A percentile compares a stretch with the other conserved stretches of the same genome.
Conservation (phyloP, 1,140 invertebrate species). For the Dryas iulia region DNA sequence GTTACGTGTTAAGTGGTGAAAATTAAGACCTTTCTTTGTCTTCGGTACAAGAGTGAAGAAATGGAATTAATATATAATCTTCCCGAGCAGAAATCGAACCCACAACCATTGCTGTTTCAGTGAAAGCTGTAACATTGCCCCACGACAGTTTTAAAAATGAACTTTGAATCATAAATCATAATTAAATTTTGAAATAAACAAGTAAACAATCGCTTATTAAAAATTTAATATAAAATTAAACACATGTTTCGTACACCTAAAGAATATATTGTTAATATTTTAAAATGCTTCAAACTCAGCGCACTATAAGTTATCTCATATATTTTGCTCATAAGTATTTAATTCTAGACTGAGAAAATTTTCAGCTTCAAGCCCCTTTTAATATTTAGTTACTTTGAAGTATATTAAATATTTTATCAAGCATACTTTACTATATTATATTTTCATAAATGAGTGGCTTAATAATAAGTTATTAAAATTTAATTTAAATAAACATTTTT, state of each 20-base stretch:
- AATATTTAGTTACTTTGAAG: slow-evolving; percentile 18
- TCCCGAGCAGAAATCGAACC: background rate
- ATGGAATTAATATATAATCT: background rate
- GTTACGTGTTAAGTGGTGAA: background rate
- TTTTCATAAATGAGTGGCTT: background rate
- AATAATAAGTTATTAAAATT: too few relatives aligned
- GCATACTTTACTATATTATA: background rate
- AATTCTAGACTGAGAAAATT: slow-evolving; percentile 15
- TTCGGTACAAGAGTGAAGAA: background rate
- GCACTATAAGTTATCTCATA: background rate
- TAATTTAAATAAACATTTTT: too few relatives aligned
- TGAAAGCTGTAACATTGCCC: background rate
- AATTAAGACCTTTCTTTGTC: background rate
- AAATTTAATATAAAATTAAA: background rate
- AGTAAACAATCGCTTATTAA: background rate
- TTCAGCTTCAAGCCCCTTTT: slow-evolving; percentile 1
- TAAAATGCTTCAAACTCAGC: background rate
- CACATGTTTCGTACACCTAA: background rate
- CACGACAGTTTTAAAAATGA: background rate
- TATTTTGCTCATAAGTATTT: slow-evolving; percentile 8
- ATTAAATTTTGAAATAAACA: too few relatives aligned
- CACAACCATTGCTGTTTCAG: background rate
- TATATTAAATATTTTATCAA: slow-evolving; percentile 13
- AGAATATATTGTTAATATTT: background rate
- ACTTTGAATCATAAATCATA: too few relatives aligned